Evolutionary conservation across 2,888 invertebrate genomes (phyloP), one percentile per base, ranked within the genome.

Genomic region (Coremacera marginata): DNA sequence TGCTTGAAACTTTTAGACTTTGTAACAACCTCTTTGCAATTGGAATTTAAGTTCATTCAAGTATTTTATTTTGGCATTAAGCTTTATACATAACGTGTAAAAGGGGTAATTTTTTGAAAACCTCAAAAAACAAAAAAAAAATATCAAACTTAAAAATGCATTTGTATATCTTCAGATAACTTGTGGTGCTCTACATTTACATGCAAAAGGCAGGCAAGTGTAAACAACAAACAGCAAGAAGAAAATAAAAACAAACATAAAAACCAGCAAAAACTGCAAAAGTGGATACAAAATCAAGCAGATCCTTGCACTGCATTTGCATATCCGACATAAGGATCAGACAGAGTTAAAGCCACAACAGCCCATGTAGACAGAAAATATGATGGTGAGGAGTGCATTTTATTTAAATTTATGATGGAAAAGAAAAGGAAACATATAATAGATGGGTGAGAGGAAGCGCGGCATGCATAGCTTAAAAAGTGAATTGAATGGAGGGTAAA

Each of bases 351-450:
- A 62, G 60, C 9, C 49, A 70, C 25, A 52, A n/a, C n/a, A 8
- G 67, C n/a, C 3, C 8, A 52, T 22, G 70, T 9, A 51, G 34
- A 31, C 34, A 19, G 51, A 27, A 25, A 22, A 27, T 27, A 49
- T 44, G 44, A 49, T 49, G n/a, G 51, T 11, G 60, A 19, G 19
- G 74, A 34, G 63, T 65, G 74, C 63, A 51, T 51, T 65, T 52
- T 65, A 63, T 74, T 74, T 74, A 65, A 74, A 74, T 34, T 74
- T 74, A 63, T 65, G 74, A 65, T 34, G 52, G 9, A 37, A 19
- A 62, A 51, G 55, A 60, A 44, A 72, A 22, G n/a, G 16, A 44
- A 63, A 72, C 44, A 14, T 34, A 31, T n/a, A 34, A 63, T 16
- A 63, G 27, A n/a, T 11, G 25, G 34, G 31, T 34, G 34, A n/a